A percentile compares a stretch with the other conserved stretches of the same genome.
Evolutionary conservation across 92 coral and sea anemone genomes (phyloP).

Genomic region (Zoanthus solanderi): DNA sequence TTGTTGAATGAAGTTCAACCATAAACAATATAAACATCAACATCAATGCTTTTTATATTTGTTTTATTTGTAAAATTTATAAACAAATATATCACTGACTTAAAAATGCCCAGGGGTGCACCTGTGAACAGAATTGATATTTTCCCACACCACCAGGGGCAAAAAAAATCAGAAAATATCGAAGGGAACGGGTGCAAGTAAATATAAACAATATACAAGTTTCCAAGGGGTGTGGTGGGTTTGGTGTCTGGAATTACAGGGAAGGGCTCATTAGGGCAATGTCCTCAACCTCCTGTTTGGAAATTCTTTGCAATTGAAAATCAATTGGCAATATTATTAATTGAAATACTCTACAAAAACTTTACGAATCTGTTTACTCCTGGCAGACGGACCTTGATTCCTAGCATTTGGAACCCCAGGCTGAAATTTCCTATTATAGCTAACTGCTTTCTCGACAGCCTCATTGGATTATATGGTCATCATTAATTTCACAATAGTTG

Average conservation of each 20-base stretch:
- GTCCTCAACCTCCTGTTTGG: constrained; percentile 38
- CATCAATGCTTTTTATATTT: constrained; percentile 24
- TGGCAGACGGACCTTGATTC: constrained; percentile 30
- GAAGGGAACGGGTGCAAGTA: not conserved
- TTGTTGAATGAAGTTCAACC: not conserved
- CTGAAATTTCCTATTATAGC: constrained; percentile 40
- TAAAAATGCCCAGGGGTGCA: constrained; percentile 21
- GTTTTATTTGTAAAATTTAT: constrained; percentile 29
- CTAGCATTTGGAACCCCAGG: constrained; percentile 44
- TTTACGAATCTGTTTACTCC: constrained; percentile 46
- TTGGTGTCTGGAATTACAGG: constrained; percentile 35
- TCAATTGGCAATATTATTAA: constrained; percentile 1
- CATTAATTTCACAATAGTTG: not conserved
- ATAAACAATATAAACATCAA: not conserved
- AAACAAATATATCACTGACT: constrained; percentile 28
- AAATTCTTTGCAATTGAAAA: constrained; percentile 48
- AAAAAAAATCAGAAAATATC: constrained; percentile 26
- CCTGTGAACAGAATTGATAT: constrained; percentile 30
- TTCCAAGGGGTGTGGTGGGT: constrained; percentile 20
- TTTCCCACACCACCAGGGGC: constrained; percentile 36
- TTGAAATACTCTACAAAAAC: constrained; percentile 46
- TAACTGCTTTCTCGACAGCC: constrained; percentile 6
- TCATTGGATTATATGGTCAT: not conserved
- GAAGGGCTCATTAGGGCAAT: constrained; percentile 12
- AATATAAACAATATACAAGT: constrained; percentile 22